Evolutionary conservation across 1,140 invertebrate genomes (phyloP), one percentile per base, ranked within the genome.

Genomic region (Cydia amplana): DNA sequence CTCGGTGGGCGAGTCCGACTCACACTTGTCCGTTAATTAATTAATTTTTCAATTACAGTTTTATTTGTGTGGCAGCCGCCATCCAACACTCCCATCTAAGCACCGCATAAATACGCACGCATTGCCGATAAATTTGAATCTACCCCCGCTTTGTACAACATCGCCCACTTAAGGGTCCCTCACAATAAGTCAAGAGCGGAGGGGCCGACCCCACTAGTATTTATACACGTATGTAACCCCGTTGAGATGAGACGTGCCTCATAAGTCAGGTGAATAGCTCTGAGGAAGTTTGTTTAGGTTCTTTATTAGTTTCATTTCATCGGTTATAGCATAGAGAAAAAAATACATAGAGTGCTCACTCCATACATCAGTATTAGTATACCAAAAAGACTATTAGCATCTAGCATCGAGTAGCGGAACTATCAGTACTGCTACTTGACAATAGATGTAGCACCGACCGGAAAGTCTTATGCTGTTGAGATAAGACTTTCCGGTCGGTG

Each of bases 61-160:
- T 5, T 16, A 67, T 32, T 67, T 67, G 25, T 67, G 32, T 7
- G 64, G 28, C 64, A 40, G 64, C 64, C 64, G 64, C 12, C 64
- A n/a, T 67, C 64, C 4, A 28, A 67, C 64, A 40, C 0, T 9
- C 46, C 46, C 12, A 32, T 4, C 25, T n/a, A 67, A 67, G 64
- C 16, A 32, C 28, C 64, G 64, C 64, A 67, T 67, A 67, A 67
- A 67, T 67, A 67, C 64, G 64, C 64, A 32, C 64, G 64, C 64
- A 32, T 67, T 67, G 64, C 64, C 64, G 64, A 67, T 67, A 67
- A 67, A 67, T 67, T 67, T 67, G 64, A 67, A 67, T 67, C 64
- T 67, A 67, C 64, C 64, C 63, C 28, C 64, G 64, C 28, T 67
- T 67, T 67, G 64, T 32, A 67, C 25, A 67, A 67, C 64, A 67